These are phyloP conservation scores for Turnix velox DNA, from an alignment of 2,113 vertebrate species.

Conservation along the genomic window DNA sequence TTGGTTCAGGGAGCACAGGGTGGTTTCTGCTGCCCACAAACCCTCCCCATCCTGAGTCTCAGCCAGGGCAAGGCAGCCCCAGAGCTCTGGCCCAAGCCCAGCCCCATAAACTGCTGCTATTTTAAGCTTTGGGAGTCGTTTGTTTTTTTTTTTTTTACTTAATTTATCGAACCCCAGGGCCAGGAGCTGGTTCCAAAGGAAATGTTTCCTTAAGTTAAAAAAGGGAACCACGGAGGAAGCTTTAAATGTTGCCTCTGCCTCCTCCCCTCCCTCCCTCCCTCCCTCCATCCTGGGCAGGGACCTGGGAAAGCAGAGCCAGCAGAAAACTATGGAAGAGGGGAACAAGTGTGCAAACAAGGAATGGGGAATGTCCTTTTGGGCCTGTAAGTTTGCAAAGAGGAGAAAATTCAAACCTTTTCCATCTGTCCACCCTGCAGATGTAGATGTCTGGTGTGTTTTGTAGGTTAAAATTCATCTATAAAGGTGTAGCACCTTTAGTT, in stretches of 20 bases:
- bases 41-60: neutral
- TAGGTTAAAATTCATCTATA: too few species aligned
- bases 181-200: slow-evolving; percentile 28
- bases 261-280: too few species aligned
- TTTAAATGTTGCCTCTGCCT: neutral
- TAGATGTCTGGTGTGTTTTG: too few species aligned
- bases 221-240: neutral
- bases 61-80: neutral
- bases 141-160: too few species aligned
- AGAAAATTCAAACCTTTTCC: too few species aligned
- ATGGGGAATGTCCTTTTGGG: too few species aligned
- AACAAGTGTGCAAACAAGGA: too few species aligned
- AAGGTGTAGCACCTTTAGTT: too few species aligned
- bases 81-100: slow-evolving; percentile 18
- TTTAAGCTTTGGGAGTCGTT: neutral
- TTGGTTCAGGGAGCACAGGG: fast-evolving
- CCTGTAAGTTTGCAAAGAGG: too few species aligned
- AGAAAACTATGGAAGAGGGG: too few species aligned
- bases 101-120: slow-evolving; percentile 19
- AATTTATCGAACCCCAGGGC: neutral
- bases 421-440: too few species aligned
- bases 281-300: neutral
- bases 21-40: fast-evolving
- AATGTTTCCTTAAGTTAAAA: slow-evolving; percentile 22
- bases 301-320: neutral